Evolutionary conservation across 2,888 invertebrate species (phyloP).

Genomic region (Blera fallax): DNA sequence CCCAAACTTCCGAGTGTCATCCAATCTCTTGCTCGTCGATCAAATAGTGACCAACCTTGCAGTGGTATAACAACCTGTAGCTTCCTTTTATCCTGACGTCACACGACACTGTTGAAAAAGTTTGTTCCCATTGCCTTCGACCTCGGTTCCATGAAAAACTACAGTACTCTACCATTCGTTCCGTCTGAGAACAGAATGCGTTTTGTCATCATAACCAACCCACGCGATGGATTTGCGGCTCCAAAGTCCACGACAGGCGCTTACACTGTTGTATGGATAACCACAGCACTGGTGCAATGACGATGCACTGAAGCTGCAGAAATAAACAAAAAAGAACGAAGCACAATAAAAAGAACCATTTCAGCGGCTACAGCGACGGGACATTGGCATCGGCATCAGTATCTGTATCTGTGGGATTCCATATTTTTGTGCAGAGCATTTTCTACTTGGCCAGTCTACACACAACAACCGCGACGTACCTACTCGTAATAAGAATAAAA

Average conservation of each 20-base stretch:
- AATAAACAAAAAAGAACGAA: conserved; percentile 1
- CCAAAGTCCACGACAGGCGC: conserved; percentile 61
- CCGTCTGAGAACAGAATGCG: conserved; percentile 52
- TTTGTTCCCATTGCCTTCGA: neutral
- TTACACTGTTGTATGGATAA: conserved; percentile 16
- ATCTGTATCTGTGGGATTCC: conserved; percentile 65
- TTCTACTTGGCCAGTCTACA: conserved; percentile 40
- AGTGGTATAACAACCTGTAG: no score
- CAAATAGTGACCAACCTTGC: no score
- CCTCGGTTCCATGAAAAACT: neutral
- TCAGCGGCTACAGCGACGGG: conserved; percentile 50
- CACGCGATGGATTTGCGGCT: conserved; percentile 37
- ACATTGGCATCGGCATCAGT: conserved; percentile 58
- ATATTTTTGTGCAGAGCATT: conserved; percentile 53
- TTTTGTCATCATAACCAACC: conserved; percentile 65
- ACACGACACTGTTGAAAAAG: neutral
- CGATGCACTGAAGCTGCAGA: conserved; percentile 1
- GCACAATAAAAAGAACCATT: conserved; percentile 33
- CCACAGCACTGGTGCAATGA: conserved; percentile 33
- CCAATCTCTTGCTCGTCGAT: no score
- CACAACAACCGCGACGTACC: conserved; percentile 16
- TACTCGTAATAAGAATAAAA: conserved; percentile 32
- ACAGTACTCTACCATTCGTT: neutral
- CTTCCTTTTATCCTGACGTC: no score
- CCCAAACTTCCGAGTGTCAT: no score